Percentiles rank a stretch among this genome's conserved stretches.
These are phyloP conservation scores for Myiothlypis coronata DNA, from an alignment of 2,797 vertebrate species.

Conservation along the genomic window DNA sequence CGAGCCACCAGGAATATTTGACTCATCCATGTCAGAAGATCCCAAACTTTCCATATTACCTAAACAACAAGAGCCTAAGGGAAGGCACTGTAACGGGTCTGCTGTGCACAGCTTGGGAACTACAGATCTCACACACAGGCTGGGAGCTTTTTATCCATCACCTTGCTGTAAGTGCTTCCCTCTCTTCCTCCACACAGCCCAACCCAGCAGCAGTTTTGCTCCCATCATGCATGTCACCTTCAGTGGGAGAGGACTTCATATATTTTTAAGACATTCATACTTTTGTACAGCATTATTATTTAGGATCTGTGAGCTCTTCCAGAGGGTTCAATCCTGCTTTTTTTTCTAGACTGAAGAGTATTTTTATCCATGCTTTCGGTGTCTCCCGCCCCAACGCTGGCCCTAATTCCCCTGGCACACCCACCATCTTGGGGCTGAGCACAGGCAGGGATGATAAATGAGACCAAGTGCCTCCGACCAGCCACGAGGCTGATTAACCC, in stretches of 20 bases:
- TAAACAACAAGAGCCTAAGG: background rate
- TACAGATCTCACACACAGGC: background rate
- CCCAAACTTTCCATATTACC: background rate
- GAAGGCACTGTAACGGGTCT: rapidly evolving
- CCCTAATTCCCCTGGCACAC: background rate
- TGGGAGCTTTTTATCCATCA: background rate
- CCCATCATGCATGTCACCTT: background rate
- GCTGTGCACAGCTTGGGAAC: background rate
- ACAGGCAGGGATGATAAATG: background rate
- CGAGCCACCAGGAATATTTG: background rate
- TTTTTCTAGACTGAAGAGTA: background rate
- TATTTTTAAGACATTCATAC: background rate
- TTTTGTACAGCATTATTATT: background rate
- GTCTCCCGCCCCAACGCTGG: background rate
- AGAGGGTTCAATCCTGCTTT: rapidly evolving
- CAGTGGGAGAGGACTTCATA: background rate
- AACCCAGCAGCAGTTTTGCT: background rate
- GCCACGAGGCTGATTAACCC: background rate
- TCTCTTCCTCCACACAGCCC: background rate
- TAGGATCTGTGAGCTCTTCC: background rate
- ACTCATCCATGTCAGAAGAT: background rate
- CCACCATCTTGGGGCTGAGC: background rate
- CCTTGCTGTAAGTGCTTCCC: background rate
- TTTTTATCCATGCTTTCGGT: background rate
- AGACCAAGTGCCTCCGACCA: background rate